Evolutionary conservation across 2,888 invertebrate genomes (phyloP), one percentile per base, ranked within the genome.

Genomic region (Bembecia ichneumoniformis): DNA sequence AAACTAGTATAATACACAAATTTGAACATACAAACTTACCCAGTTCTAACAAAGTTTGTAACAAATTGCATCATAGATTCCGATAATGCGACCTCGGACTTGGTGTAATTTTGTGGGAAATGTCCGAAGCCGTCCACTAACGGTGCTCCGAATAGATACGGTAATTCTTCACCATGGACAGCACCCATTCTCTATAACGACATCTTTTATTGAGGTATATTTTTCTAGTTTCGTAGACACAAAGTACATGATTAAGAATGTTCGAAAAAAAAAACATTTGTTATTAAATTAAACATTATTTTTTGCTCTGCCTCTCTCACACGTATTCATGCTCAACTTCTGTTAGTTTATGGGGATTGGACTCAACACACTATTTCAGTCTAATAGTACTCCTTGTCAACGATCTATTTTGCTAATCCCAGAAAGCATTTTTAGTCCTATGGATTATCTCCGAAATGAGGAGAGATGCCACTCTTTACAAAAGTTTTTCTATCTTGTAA

Each of bases 121-220:
- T 93, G 92, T 65, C 87, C 91, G 79, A 82, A 90, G 28, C 92
- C 92, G 61, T 92, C 92, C 34, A 92, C 92, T 46, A 95, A 77
- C 7, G 95, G 94, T 17, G 94, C 94, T 15, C 95, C 95, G 65
- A 95, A 94, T 57, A 95, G 89, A 73, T 94, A 95, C 0, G 94
- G 92, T 57, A 95, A 80, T 61, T 95, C 95, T 73, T 95, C 95
- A 2, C 94, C 94, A 64, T 94, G 94, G 17, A 94, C 93, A 0
- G 94, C 92, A 34, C 94, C 94, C 90, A 93, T 92, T 63, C 92
- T 89, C 91, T 94, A 50, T 35, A 9, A 44, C n/a, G 50, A 47
- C 47, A 35, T 28, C 9, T 9, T 28, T 28, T 28, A 28, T 28
- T 28, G 28, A 28, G 20, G 7, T 36, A 51, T 46, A 7, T 13